Evolutionary conservation across 2,888 invertebrate genomes (phyloP), one percentile per base, ranked within the genome.

Genomic region (Amiota mariae): DNA sequence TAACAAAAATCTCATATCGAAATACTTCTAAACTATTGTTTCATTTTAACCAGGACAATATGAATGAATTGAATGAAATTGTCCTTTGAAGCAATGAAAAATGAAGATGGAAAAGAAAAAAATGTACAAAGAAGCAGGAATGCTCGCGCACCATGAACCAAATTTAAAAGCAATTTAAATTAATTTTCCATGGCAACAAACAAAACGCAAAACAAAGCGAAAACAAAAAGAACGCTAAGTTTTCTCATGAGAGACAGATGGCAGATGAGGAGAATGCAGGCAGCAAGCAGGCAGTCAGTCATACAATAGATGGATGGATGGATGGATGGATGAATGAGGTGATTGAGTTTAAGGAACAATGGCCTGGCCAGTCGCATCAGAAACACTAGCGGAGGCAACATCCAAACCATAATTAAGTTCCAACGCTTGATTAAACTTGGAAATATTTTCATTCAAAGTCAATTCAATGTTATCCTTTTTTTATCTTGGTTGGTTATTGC

Each of bases 391-490:
- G 51, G 67, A 15, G 46, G 15, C 46, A 64, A 48, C 47, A 15
- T 9, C 9, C 11, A 68, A 67, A 68, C 51, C 36, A 68, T 68
- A 68, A 68, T 68, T 68, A 68, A 68, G 67, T 54, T 68, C 51
- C 67, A 68, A 68, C 67, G 67, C 67, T 68, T 68, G 67, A 68
- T 68, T 68, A 54, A 68, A 68, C 67, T 68, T 68, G 51, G 51
- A 68, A 68, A 68, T 68, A 68, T 68, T 68, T 68, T 24, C 67
- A 68, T 15, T 66, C 67, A 68, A 68, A 51, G 67, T 68, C 67
- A 68, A 68, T 66, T 68, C 67, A 68, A 68, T 68, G 67, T 68
- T 68, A 54, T 68, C 67, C 54, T 20, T 51, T 68, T 68, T 11
- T 24, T 46, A 13, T 59, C 20, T 59, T 59, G 18, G 4, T 59